Evolutionary conservation across 64 coral and sea anemone genomes (phyloP), one percentile per base, ranked within the genome.

Genomic region (Hydrozoanthus tunicans): DNA sequence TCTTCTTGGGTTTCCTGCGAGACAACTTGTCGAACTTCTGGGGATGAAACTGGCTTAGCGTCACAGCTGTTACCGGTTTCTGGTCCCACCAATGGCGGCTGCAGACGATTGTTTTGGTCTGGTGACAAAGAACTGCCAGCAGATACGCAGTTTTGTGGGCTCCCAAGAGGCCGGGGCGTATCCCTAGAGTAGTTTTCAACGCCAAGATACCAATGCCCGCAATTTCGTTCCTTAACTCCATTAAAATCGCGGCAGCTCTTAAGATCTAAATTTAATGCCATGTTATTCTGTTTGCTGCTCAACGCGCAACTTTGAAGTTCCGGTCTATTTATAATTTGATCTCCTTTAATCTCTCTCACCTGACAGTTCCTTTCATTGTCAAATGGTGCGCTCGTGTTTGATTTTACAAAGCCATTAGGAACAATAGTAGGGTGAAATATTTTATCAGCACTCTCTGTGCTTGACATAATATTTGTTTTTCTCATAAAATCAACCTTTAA

Each of bases 401-500:
- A 72, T 88, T 73, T 88, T 56, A 74, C 68, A 73, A 73, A 73
- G 61, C 84, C 84, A 88, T 88, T 88, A 88, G 70, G 68, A 26
- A 59, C 68, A 58, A 60, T 88, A 74, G 26, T 56, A 60, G 56
- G 11, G 84, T 88, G 84, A 88, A 88, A 88, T 88, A 70, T 75
- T 51, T 88, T 88, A 59, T 88, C 69, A 62, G 9, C 56, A 73
- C 84, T 11, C 25, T 59, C 69, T 60, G 84, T 88, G n/a, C 84
- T 73, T 61, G 69, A 61, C 56, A 88, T 51, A 88, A 88, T 88
- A 88, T 88, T 88, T 88, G 69, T 75, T 26, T 88, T 88, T 88
- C 53, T 75, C 84, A 88, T 88, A 88, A 74, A 74, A 88, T 73
- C 69, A 88, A 74, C 70, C 25, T 88, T 6, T 26, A 60, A 58